Base-by-base conservation (phyloP, 2,888 invertebrate genomes). In the Thymelicus acteon region DNA sequence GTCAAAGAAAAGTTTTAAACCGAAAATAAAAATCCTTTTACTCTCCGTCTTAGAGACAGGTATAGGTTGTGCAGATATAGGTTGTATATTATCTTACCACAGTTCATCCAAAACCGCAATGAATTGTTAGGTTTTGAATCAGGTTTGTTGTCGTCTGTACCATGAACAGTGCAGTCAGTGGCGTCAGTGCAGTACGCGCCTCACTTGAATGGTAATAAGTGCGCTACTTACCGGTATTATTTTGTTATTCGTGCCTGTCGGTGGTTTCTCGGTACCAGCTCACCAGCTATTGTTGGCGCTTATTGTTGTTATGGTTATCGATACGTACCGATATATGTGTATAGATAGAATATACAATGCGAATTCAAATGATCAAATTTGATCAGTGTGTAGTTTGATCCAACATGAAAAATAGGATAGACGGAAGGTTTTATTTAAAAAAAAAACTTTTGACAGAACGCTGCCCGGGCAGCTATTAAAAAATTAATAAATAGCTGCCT, bases 181-280 rank as follows among this genome's bases (percentile, higher is more conserved):
- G 19, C 19, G 19, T 19, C 19, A 19, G 19, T 31, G 31, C 57
- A 39, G 60, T 60, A 60, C 39, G 60, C 19, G 49, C 60, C 24
- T 48, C 15, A 49, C 60, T 60, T 60, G 67, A 60, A 67, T 67
- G 67, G 48, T 67, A 64, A 64, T 64, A 67, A 60, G 67, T 12
- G 60, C 49, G 49, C 19, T 60, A 54, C 54, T 66, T 60, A 60
- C 67, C 60, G 60, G 67, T 67, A 67, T 67, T 49, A 67, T 49
- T 67, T 60, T 67, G 60, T 67, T 60, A 60, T 60, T 67, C 67
- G 24, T 40, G 40, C 60, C 67, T 40, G 39, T 19, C 48, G 15
- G n/a, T 60, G 49, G n/a, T 60, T 67, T 67, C 60, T 8, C 12
- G 60, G 67, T 67, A 67, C 24, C 31, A 10, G 12, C 47, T 61